Evolutionary conservation across 2,888 invertebrate genomes (phyloP).

Genomic region (Cinara cedri): DNA sequence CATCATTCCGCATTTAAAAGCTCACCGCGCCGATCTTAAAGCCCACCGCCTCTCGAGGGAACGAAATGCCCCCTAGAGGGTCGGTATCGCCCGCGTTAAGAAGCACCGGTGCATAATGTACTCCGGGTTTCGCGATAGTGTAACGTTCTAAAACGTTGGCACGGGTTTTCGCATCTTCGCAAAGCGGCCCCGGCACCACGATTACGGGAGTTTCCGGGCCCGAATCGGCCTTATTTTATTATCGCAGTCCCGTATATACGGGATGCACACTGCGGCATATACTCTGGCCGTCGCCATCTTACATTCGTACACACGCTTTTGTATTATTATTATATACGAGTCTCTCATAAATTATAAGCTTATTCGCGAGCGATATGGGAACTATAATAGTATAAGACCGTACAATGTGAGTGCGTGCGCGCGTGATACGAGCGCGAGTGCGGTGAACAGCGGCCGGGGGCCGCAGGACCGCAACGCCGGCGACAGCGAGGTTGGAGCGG

Average conservation of each 20-base stretch:
- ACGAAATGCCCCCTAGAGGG: no score
- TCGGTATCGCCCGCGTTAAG: no score
- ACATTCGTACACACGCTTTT: not conserved
- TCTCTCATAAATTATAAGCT: conserved; percentile 56
- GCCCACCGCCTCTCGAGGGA: no score
- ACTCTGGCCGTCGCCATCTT: conserved; percentile 20
- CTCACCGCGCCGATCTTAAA: no score
- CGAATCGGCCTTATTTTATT: conserved; percentile 1
- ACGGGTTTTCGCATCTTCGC: no score
- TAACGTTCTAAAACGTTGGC: no score
- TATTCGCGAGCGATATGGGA: conserved; percentile 30
- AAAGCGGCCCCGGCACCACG: no score
- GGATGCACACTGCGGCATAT: not conserved
- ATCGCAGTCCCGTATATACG: not conserved
- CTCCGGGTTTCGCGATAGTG: no score
- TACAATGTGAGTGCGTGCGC: not conserved
- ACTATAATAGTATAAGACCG: conserved; percentile 4
- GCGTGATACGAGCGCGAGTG: not conserved
- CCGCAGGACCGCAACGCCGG: not conserved
- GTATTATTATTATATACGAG: conserved; percentile 17
- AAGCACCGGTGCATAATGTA: no score
- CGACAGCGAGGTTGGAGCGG: not conserved
- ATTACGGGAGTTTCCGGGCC: conserved; percentile 7
- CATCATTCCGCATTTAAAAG: no score
- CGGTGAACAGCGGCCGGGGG: conserved; percentile 12